Percentiles rank a stretch among this genome's conserved stretches.
phyloP scores from a whole-genome alignment of 2,888 invertebrate genomes.

The Nebria salina region DNA sequence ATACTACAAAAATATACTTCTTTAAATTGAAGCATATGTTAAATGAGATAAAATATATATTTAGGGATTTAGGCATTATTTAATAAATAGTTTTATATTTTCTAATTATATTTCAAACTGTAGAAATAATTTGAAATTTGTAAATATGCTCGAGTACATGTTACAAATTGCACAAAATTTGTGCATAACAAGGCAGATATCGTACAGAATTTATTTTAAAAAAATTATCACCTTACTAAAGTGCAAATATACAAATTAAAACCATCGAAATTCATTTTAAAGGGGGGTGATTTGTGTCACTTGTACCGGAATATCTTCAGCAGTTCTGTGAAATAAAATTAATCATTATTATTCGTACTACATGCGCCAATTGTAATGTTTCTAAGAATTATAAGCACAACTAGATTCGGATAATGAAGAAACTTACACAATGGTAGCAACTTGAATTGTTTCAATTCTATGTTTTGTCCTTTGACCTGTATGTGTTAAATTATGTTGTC shows the following conservation, averaged over 20 bases:
- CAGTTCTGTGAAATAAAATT: not conserved
- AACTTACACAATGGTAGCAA: slow-evolving; percentile 60
- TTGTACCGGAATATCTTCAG: not conserved
- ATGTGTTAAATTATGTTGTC: slow-evolving; percentile 56
- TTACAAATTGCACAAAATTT: not conserved
- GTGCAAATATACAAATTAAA: not conserved
- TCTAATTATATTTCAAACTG: not conserved
- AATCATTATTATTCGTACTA: not conserved
- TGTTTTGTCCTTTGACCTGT: slow-evolving; percentile 51
- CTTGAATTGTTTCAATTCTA: slow-evolving; percentile 58
- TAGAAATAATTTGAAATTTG: not conserved
- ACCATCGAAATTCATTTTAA: not conserved
- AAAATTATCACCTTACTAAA: not conserved
- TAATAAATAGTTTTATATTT: not conserved
- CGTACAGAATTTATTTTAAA: not conserved
- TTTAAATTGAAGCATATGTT: too few relatives aligned
- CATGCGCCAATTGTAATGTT: too few relatives aligned
- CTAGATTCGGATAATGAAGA: not conserved
- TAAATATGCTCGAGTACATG: not conserved
- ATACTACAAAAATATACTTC: too few relatives aligned
- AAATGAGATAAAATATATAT: too few relatives aligned
- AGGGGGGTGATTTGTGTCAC: not conserved
- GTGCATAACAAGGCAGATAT: not conserved
- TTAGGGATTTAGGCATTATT: not conserved
- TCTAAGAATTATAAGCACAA: too few relatives aligned